Evolutionary conservation across 2,113 vertebrate genomes (phyloP).

Genomic region (Nyctereutes procyonoides): DNA sequence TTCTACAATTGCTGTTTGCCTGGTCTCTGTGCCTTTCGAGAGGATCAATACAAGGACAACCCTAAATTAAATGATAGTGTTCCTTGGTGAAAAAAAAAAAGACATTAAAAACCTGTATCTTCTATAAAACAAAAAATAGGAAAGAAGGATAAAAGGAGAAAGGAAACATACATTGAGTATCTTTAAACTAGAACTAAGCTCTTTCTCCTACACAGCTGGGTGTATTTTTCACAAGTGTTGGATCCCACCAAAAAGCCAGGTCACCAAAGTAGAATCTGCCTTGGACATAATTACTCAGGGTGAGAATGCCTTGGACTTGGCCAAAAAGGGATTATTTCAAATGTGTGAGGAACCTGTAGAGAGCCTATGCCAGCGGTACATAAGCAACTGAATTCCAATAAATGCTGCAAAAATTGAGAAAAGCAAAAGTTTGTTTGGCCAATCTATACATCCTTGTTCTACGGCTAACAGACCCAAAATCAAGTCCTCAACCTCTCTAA

Average conservation of each 20-base stretch:
- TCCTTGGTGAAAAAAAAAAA: background rate
- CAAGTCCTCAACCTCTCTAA: background rate
- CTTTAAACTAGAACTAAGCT: background rate
- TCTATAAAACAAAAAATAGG: background rate
- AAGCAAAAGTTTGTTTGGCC: background rate
- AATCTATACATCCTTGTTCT: background rate
- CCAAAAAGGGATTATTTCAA: background rate
- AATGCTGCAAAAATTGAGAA: slow-evolving; percentile 32
- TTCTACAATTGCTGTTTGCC: background rate
- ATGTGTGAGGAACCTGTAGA: background rate
- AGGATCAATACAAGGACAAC: background rate
- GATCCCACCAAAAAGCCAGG: background rate
- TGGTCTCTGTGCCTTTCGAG: background rate
- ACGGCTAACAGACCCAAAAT: background rate
- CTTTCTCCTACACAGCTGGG: background rate
- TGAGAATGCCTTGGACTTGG: background rate
- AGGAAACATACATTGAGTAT: background rate
- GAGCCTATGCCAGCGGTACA: background rate
- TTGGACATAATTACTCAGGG: background rate
- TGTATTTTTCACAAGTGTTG: background rate
- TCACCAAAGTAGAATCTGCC: background rate
- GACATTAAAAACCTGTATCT: background rate
- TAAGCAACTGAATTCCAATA: background rate
- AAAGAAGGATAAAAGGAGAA: background rate
- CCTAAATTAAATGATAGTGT: background rate